Evolutionary conservation across 2,888 invertebrate species (phyloP), one percentile per base, ranked within the genome.

Genomic region (Argyresthia albistria): DNA sequence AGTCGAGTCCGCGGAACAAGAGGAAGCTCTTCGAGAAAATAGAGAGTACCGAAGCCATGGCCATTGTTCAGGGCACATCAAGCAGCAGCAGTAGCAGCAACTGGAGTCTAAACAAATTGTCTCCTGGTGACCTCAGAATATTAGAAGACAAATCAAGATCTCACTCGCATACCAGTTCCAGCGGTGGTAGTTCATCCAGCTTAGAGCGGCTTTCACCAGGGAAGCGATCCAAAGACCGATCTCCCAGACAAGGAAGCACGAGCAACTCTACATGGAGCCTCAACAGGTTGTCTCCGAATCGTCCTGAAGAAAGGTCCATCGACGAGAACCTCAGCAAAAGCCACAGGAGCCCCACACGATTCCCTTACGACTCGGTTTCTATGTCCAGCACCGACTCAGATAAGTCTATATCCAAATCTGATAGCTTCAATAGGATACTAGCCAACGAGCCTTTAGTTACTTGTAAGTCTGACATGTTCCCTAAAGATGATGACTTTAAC

Each of bases 1-100:
- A 90, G 69, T 89, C 89, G 12, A 91, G 91, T 63, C 90, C 91
- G 35, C 73, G 88, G 57, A 78, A 88, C 0, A 88, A 88, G 61
- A 67, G 89, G 57, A 86, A 78, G 66, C 80, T 89, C 46, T 64
- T 89, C 1, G 89, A 89, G 56, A 80, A 86, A 63, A 65, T 87
- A 14, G 89, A 89, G 63, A 84, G 82, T 57, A 68, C 78, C 15
- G 88, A 88, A 53, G 72, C 82, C 12, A 74, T 83, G 61, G 79
- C 84, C 8, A 83, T 87, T 43, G 75, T 83, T 46, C 81, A 89
- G 67, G 83, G 87, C 14, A 78, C 79, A 50, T 88, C 88, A 1
- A 87, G 88, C 53, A 88, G 88, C 56, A 87, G 88, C 56, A 88
- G 88, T 56, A 88, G 88, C 56, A 89, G 88, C 58, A 88, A 86